Percentiles rank a stretch among this genome's conserved stretches.
These are phyloP conservation scores for Mustelus asterias DNA, from an alignment of 2,113 vertebrate species.

Conservation along the genomic window DNA sequence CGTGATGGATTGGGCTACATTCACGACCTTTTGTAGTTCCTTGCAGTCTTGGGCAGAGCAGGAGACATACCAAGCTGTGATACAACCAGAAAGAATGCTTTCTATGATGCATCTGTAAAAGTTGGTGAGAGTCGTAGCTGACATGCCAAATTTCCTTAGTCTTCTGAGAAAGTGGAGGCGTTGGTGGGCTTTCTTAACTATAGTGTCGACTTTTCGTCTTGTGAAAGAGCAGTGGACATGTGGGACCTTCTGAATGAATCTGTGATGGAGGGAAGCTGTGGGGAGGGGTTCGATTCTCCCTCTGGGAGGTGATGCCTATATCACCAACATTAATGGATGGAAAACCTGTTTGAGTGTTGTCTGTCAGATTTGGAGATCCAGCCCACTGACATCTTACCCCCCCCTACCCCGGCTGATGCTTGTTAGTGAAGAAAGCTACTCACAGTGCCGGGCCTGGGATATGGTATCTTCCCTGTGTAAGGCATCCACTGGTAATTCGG, in stretches of 20 bases:
- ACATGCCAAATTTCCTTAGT: too few relatives aligned
- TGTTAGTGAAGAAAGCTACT: slow-evolving; percentile 44
- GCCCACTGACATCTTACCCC: not conserved
- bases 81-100: too few relatives aligned
- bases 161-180: too few relatives aligned
- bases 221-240: not conserved
- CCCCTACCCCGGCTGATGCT: not conserved
- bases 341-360: not conserved
- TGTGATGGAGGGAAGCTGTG: not conserved
- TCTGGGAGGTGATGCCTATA: not conserved
- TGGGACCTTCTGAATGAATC: not conserved
- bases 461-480: slow-evolving; percentile 93
- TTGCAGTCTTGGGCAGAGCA: too few relatives aligned
- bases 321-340: not conserved
- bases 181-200: too few relatives aligned
- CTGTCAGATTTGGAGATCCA: too few relatives aligned
- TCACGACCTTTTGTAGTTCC: too few relatives aligned
- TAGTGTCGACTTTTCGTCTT: too few relatives aligned
- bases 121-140: too few relatives aligned
- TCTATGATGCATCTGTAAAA: too few relatives aligned
- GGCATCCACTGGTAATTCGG: slow-evolving; percentile 99
- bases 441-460: slow-evolving; percentile 91
- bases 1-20: too few relatives aligned
- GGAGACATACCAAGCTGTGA: too few relatives aligned
- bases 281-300: not conserved